A percentile compares a stretch with the other conserved stretches of the same genome.
Evolutionary conservation across 92 coral and sea anemone genomes (phyloP).

Genomic region (Galaxea fascicularis): DNA sequence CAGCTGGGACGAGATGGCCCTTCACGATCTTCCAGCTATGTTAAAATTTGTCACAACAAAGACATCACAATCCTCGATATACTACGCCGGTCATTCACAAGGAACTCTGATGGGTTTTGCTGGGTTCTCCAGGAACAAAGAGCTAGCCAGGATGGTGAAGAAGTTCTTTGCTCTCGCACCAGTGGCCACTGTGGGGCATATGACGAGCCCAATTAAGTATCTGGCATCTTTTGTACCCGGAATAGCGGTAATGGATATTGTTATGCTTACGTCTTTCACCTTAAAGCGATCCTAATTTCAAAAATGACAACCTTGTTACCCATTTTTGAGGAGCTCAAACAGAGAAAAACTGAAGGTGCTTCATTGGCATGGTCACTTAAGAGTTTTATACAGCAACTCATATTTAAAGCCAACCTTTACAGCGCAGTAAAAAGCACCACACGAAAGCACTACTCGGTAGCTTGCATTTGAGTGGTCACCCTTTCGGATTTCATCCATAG

Average conservation of each 20-base stretch:
- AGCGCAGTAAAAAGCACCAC: too few relatives aligned
- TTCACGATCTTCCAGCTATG: conserved; percentile 95
- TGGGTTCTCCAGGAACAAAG: conserved; percentile 83
- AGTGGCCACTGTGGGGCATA: conserved; percentile 74
- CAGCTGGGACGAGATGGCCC: conserved; percentile 99
- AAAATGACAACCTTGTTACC: too few relatives aligned
- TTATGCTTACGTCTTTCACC: background rate
- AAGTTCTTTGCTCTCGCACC: conserved; percentile 89
- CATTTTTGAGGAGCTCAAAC: too few relatives aligned
- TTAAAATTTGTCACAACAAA: conserved; percentile 69
- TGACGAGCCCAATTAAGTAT: conserved; percentile 76
- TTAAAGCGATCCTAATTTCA: background rate
- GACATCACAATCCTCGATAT: conserved; percentile 68
- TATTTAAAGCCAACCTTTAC: too few relatives aligned
- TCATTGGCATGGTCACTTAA: too few relatives aligned
- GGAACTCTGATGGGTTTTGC: conserved; percentile 96
- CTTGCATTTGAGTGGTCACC: too few relatives aligned
- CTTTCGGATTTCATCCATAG: too few relatives aligned
- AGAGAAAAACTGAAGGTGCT: too few relatives aligned
- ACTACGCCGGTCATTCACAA: conserved; percentile 93
- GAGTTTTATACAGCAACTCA: too few relatives aligned
- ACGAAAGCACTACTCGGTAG: too few relatives aligned
- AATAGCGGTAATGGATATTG: conserved; percentile 60
- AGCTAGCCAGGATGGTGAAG: conserved; percentile 79
- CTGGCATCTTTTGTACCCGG: conserved; percentile 62